These are phyloP conservation scores for Enteromius trimaculatus DNA, from an alignment of 2,797 vertebrate species.

Conservation along the genomic window DNA sequence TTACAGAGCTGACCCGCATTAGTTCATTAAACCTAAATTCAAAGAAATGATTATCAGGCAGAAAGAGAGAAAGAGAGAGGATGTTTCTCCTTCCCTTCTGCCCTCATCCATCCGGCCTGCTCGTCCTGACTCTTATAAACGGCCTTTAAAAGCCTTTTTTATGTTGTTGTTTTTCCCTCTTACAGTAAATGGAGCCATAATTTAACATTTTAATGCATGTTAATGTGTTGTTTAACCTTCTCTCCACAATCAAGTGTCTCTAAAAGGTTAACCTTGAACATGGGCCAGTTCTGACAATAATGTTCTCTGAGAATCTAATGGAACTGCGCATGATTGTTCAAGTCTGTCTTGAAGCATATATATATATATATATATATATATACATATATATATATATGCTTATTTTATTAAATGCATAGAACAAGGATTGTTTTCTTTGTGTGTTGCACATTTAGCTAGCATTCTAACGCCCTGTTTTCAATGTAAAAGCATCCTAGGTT, in stretches of 20 bases:
- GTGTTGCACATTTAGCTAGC: neutral
- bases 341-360: conserved; percentile 80
- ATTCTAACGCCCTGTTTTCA: neutral
- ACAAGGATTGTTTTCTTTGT: neutral
- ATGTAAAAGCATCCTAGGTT: neutral
- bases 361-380: too few relatives aligned
- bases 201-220: conserved; percentile 86
- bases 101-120: conserved; percentile 64
- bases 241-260: conserved; percentile 80
- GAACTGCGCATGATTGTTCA: conserved; percentile 90
- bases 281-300: conserved; percentile 84
- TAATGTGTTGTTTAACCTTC: conserved; percentile 87
- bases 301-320: conserved; percentile 90
- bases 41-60: conserved; percentile 62
- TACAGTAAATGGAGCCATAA: conserved; percentile 84
- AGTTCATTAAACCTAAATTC: conserved; percentile 72
- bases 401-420: conserved; percentile 71
- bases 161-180: conserved; percentile 84
- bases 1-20: conserved; percentile 67
- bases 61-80: conserved; percentile 28
- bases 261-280: conserved; percentile 92
- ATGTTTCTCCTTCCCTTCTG: conserved; percentile 40
- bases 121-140: conserved; percentile 72
- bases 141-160: conserved; percentile 85
- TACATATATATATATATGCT: too few relatives aligned